phyloP scores from a whole-genome alignment of 2,888 invertebrate species.

The Microctonus hyperodae region DNA sequence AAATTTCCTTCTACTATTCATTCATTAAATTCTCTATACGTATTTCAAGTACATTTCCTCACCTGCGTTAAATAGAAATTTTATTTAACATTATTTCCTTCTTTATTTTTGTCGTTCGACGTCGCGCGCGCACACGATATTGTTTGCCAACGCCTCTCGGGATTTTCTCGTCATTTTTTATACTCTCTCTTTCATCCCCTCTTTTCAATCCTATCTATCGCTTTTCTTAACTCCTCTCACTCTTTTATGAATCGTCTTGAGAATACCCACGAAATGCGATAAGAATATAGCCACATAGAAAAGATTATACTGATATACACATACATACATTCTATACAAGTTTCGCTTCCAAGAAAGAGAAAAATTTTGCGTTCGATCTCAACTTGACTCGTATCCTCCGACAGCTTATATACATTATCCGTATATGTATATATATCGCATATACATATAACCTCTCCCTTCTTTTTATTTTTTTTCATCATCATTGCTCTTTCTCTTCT shows the following conservation, averaged over 20 bases:
- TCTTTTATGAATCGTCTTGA: slow-evolving; percentile 7
- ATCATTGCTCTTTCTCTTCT: slow-evolving; percentile 2
- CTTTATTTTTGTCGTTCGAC: background rate
- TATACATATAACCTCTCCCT: background rate
- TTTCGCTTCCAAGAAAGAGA: background rate
- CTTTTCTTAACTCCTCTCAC: background rate
- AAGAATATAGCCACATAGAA: background rate
- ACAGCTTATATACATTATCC: background rate
- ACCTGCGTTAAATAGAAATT: too few relatives aligned
- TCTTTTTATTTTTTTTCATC: background rate
- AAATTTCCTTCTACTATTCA: slow-evolving; percentile 10
- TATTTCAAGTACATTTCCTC: background rate
- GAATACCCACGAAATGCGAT: slow-evolving; percentile 17
- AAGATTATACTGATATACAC: slow-evolving; percentile 3
- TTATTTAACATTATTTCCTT: background rate
- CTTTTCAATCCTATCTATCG: slow-evolving; percentile 4
- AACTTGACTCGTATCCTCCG: background rate
- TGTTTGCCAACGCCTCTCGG: slow-evolving; percentile 14
- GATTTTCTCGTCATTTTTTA: slow-evolving; percentile 10
- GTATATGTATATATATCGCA: background rate
- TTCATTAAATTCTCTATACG: slow-evolving; percentile 21
- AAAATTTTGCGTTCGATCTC: background rate
- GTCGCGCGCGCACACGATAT: slow-evolving; percentile 11
- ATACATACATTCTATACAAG: slow-evolving; percentile 13
- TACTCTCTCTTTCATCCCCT: slow-evolving; percentile 21